Evolutionary conservation across 2,888 invertebrate species (phyloP), one percentile per base, ranked within the genome.

Genomic region (Heterodera filipjevi): DNA sequence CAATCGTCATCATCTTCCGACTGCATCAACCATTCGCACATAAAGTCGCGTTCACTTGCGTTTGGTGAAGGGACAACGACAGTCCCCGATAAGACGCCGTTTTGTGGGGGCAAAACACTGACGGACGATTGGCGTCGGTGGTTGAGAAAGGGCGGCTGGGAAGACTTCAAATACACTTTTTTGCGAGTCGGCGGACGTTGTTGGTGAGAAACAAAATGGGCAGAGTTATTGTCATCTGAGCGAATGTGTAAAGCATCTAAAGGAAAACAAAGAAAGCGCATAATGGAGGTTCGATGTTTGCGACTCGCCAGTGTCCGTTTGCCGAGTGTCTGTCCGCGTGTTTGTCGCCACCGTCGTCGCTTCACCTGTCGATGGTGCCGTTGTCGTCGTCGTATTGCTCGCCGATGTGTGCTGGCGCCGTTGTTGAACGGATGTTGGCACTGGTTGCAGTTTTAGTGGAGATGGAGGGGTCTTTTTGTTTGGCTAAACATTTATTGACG

Each of bases 11-110:
- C 30, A 16, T 22, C 68, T 30, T 33, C 75, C 46, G 32, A 66
- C 39, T 66, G 66, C 75, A 75, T 75, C 75, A 75, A 27, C 87
- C 87, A 87, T 77, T 87, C 87, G 79, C 87, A 87, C 86, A 88
- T 86, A 72, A 80, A 85, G n/a, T 85, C 83, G 6, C 77, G 72
- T 27, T 68, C 27, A 10, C 46, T 44, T 79, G 46, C 71, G 35
- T 8, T n/a, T n/a, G n/a, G 12, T 27, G 59, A 49, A 12, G 49
- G 49, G 16, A 14, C 14, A 2, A 8, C 59, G 59, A 14, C 49
- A 19, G 49, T 3, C n/a, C 5, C 6, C 33, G 22, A 30, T 0
- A 22, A 68, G 5, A 68, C 33, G 12, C 35, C 33, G 16, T 68
- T 32, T 19, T 32, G 32, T 16, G 33, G 33, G 2, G 35, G 19